Percentiles rank a stretch among this genome's conserved stretches.
These are phyloP conservation scores for Phengaris alcon DNA, from an alignment of 2,888 invertebrate genomes.

Conservation along the genomic window DNA sequence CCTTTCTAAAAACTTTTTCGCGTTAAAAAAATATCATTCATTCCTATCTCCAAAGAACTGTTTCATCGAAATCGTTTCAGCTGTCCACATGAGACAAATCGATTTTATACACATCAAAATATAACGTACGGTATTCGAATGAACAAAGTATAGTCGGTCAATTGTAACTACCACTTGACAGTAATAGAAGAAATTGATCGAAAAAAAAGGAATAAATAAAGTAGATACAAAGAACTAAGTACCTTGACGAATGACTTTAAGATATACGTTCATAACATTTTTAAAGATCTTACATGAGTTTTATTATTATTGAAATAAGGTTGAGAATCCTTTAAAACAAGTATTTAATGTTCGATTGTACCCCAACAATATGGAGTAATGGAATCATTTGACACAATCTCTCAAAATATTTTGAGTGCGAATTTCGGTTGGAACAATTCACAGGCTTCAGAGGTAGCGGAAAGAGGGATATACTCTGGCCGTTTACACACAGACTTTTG, in stretches of 20 bases:
- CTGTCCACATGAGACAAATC: constrained; percentile 3
- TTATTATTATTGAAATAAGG: background rate
- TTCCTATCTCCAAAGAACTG: no score
- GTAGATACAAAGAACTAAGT: constrained; percentile 47
- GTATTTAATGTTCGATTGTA: constrained; percentile 44
- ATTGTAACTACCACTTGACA: constrained; percentile 10
- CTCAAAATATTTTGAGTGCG: constrained; percentile 61
- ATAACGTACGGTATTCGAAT: constrained; percentile 2
- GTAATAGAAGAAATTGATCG: constrained; percentile 12
- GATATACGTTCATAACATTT: constrained; percentile 54
- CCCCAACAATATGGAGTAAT: constrained; percentile 57
- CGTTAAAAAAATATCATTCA: no score
- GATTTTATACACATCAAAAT: constrained; percentile 4
- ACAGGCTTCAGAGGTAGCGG: constrained; percentile 41
- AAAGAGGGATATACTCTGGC: background rate
- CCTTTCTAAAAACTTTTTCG: no score
- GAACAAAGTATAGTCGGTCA: constrained; percentile 9
- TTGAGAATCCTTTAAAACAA: constrained; percentile 20
- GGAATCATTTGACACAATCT: constrained; percentile 69
- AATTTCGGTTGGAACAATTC: constrained; percentile 42
- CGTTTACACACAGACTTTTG: no score
- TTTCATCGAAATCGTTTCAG: background rate
- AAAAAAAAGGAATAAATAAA: constrained; percentile 32
- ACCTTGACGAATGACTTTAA: constrained; percentile 64
- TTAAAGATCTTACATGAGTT: constrained; percentile 33